These are phyloP conservation scores for Ceyx margarethae DNA, from an alignment of 2,113 vertebrate species.

Conservation along the genomic window DNA sequence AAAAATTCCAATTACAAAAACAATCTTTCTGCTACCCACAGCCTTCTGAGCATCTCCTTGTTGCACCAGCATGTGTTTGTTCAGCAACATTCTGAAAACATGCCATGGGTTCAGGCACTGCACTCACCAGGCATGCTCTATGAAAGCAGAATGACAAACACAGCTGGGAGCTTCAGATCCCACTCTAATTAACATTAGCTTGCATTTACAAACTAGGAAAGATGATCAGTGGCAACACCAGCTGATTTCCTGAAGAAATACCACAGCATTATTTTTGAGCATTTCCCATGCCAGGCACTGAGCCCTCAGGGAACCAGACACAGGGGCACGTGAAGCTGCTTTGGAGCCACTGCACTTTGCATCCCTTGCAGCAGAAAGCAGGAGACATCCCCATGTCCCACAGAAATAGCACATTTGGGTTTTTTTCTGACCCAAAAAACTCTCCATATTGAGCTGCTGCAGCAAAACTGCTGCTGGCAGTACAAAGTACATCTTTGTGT, in stretches of 20 bases:
- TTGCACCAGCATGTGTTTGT: fast-evolving
- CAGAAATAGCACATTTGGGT: neutral
- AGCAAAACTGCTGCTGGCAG: neutral
- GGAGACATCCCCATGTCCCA: fast-evolving
- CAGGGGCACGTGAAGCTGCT: neutral
- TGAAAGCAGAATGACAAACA: neutral
- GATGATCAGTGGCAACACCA: neutral
- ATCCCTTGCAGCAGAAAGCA: fast-evolving
- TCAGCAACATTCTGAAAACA: neutral
- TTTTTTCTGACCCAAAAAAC: neutral
- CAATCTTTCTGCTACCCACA: neutral
- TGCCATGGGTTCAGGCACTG: neutral
- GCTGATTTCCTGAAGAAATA: neutral
- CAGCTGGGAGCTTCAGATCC: neutral
- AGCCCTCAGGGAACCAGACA: neutral
- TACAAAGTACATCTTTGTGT: neutral
- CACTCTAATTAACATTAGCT: neutral
- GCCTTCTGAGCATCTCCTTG: neutral
- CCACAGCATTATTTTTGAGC: neutral
- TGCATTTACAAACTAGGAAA: neutral
- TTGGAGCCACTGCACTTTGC: neutral
- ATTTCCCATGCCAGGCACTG: neutral
- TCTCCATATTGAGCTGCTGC: neutral
- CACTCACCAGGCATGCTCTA: fast-evolving
- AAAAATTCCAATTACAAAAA: neutral